Evolutionary conservation across 2,888 invertebrate species (phyloP), one percentile per base, ranked within the genome.

Genomic region (Drosophila subquinaria): DNA sequence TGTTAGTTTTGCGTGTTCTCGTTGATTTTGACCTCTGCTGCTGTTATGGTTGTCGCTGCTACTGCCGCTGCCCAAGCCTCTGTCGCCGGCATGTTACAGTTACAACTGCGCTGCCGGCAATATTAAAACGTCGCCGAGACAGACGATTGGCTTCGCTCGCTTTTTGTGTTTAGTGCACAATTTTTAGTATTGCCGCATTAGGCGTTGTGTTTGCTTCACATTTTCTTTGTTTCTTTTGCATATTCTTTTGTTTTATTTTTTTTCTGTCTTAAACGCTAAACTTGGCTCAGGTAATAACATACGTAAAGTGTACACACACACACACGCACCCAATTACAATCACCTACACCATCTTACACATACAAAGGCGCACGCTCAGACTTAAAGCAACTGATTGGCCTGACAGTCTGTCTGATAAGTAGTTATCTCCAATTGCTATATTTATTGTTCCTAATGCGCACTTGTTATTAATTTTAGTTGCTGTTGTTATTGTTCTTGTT

Each of bases 161-260:
- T 53, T 66, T 67, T 66, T 47, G n/a, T 62, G 61, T 77, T 77
- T 68, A 77, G 77, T 71, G 74, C 67, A 69, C 38, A 78, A 53
- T 73, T 69, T 73, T 77, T 69, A 83, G 83, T 85, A 70, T 83
- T 72, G 68, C 30, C 76, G 71, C 72, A 76, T 76, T 72, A 70
- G 72, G 78, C 83, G 72, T 66, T 73, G 80, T 64, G 81, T 56
- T 64, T 59, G 71, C 76, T 82, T 60, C 69, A 71, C 48, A 45
- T 35, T 60, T 48, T 27, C 36, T 40, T 33, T 55, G 20, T 56
- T 63, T 72, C 36, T 48, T 43, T 36, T 30, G 11, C 20, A 6
- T 33, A 13, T 27, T 51, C 11, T 50, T 43, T 43, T 40, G n/a
- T 60, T 43, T 57, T 27, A 3, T 55, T 35, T 47, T 52, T 40